Evolutionary conservation across 2,113 vertebrate species (phyloP), one percentile per base, ranked within the genome.

Genomic region (Podocnemis expansa): DNA sequence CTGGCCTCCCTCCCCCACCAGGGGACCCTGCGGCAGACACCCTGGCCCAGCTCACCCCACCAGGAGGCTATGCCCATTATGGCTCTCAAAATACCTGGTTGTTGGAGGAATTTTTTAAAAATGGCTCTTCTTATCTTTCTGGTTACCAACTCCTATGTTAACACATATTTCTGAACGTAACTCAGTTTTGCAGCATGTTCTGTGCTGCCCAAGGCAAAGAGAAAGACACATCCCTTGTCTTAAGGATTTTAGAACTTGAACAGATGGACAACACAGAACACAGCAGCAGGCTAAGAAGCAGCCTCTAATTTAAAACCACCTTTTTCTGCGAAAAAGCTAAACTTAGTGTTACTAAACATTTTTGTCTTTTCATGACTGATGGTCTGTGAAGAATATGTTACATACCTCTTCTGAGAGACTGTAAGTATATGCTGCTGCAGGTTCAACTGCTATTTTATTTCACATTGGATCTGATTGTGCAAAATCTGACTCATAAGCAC

Each of bases 261-360:
- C 91, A 95, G 95, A 97, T 75, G 80, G 90, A 91, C 80, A 93
- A 54, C 80, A 70, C 88, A 96, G 91, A 95, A 88, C 73, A 91
- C 41, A 95, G 76, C 45, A 91, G 76, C 78, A 96, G 78, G 93
- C 75, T 87, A 94, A 1, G 58, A 63, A 94, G 89, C 78, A 94
- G 88, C 51, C 86, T 94, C 82, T 84, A 87, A 95, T 94, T 96
- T 91, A 73, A 96, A 94, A 94, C 82, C 3, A 80, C 84, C 85
- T 95, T 82, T 96, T 58, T 58, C 92, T 91, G 86, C 58, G 90
- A 93, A 89, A 81, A 93, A 93, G 82, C 78, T 94, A 87, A 97
- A 89, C 41, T 88, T 91, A 85, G 22, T 90, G 89, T 88, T 95
- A 94, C 78, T 80, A 96, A 96, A 96, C 87, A 96, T 84, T 90